Conservation (phyloP, 2,888 invertebrate species). For the Xestia sexstrigata region DNA sequence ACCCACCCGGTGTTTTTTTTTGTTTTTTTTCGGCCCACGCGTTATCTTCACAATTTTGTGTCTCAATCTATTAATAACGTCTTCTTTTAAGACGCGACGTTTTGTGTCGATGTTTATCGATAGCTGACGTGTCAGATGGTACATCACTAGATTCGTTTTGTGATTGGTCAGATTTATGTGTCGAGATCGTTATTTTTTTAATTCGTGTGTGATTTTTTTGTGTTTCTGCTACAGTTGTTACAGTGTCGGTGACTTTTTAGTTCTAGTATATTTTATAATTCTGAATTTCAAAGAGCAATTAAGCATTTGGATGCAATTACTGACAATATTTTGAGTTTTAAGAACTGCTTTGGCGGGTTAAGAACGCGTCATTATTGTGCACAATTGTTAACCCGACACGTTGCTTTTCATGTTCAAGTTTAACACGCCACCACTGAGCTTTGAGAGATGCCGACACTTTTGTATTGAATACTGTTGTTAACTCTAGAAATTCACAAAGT, state of each 20-base stretch:
- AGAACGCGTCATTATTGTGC: constrained; percentile 29
- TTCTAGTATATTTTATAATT: constrained; percentile 6
- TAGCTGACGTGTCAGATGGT: constrained; percentile 73
- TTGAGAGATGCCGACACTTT: constrained; percentile 26
- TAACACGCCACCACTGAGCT: constrained; percentile 21
- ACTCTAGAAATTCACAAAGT: background rate
- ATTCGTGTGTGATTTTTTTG: constrained; percentile 37
- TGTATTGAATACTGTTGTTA: constrained; percentile 1
- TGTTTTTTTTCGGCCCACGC: constrained; percentile 73
- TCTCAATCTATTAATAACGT: constrained; percentile 90
- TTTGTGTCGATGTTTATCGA: constrained; percentile 82
- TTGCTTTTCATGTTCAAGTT: constrained; percentile 19
- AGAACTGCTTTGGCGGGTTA: constrained; percentile 12
- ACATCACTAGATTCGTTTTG: constrained; percentile 72
- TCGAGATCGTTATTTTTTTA: constrained; percentile 57
- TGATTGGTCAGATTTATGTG: constrained; percentile 63
- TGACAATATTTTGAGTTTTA: constrained; percentile 7
- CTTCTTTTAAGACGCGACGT: constrained; percentile 85
- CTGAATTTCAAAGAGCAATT: background rate
- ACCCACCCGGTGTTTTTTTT: constrained; percentile 81
- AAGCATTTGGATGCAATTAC: constrained; percentile 20
- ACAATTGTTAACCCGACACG: constrained; percentile 38
- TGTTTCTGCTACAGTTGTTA: constrained; percentile 28
- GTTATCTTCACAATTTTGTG: constrained; percentile 88
- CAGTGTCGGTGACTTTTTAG: constrained; percentile 12